Percentiles rank a stretch among this genome's conserved stretches.
Evolutionary conservation across 2,797 vertebrate genomes (phyloP).

Genomic region (Clarias fuscus): DNA sequence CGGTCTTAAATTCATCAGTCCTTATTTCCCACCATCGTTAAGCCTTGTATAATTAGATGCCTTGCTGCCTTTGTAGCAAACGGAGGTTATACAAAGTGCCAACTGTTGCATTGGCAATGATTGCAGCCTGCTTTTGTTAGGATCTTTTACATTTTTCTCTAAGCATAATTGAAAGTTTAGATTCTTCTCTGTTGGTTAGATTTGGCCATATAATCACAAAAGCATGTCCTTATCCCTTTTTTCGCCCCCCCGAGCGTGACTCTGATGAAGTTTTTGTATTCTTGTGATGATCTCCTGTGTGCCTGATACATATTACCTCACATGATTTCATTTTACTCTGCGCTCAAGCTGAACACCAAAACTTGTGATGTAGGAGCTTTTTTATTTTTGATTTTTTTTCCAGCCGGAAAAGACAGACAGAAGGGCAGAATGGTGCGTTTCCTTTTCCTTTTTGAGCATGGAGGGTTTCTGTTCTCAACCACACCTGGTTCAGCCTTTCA

Average conservation of each 20-base stretch:
- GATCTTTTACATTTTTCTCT: background rate
- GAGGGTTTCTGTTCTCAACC: background rate
- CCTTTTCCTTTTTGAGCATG: background rate
- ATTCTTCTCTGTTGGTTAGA: background rate
- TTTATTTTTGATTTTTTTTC: background rate
- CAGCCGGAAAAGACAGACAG: background rate
- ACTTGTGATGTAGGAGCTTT: background rate
- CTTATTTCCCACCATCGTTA: background rate
- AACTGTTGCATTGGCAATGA: background rate
- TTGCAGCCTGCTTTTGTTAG: background rate
- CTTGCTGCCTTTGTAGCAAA: background rate
- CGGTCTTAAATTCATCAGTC: background rate
- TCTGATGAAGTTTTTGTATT: background rate
- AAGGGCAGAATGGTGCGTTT: background rate
- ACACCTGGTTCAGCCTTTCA: background rate
- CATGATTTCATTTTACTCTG: background rate
- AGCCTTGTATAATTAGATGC: background rate
- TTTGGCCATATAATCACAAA: background rate
- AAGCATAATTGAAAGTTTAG: background rate
- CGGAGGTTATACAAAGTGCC: background rate
- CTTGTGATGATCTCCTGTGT: background rate
- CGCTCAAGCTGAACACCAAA: background rate
- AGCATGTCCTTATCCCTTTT: background rate
- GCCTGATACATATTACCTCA: background rate
- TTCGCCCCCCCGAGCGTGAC: background rate